phyloP scores from a whole-genome alignment of 2,888 invertebrate species.

The Rhamnusium bicolor region DNA sequence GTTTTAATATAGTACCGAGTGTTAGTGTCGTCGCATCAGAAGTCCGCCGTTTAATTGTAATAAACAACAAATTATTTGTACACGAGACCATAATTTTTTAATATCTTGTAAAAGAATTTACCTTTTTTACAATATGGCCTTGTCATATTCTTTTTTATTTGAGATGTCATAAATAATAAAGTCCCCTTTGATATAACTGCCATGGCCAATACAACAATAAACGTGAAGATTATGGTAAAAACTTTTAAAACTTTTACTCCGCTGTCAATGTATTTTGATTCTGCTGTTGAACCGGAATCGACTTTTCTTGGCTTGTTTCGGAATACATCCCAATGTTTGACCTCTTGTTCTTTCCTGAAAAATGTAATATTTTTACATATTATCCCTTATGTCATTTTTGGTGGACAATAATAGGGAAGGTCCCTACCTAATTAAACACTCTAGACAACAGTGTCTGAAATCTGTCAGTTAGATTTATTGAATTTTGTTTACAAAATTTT shows the following conservation, averaged over 20 bases:
- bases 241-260: slow-evolving; percentile 79
- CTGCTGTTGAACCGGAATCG: slow-evolving; percentile 80
- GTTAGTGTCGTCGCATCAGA: too few species aligned
- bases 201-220: slow-evolving; percentile 77
- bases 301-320: slow-evolving; percentile 80
- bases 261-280: slow-evolving; percentile 76
- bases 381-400: too few species aligned
- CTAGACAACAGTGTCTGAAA: too few species aligned
- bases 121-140: slow-evolving; percentile 77
- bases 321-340: slow-evolving; percentile 82
- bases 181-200: slow-evolving; percentile 84
- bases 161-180: slow-evolving; percentile 82
- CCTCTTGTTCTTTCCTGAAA: slow-evolving; percentile 53
- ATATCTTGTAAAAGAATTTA: slow-evolving; percentile 56
- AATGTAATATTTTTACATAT: background rate
- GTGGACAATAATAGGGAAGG: too few species aligned
- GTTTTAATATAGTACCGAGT: too few species aligned
- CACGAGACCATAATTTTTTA: too few species aligned
- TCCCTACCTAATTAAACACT: too few species aligned
- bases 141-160: slow-evolving; percentile 74
- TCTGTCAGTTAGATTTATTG: too few species aligned
- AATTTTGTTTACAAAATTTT: too few species aligned
- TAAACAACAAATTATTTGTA: too few species aligned
- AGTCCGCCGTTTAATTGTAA: too few species aligned
- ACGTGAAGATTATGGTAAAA: slow-evolving; percentile 80